phyloP scores from a whole-genome alignment of 2,888 invertebrate species.

The Luperina testacea region DNA sequence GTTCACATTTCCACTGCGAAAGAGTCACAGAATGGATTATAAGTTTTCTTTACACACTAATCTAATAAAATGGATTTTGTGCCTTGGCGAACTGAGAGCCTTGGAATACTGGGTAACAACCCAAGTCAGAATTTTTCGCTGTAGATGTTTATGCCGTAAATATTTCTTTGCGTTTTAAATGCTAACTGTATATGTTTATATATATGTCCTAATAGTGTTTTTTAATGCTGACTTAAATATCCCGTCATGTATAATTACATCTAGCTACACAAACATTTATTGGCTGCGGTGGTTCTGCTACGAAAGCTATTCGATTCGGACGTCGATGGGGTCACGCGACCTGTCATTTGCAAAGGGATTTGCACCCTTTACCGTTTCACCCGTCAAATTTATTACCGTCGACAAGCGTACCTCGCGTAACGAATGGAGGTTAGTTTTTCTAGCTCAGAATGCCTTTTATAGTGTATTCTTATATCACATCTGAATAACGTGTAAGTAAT shows the following conservation, averaged over 20 bases:
- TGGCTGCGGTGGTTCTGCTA: constrained; percentile 60
- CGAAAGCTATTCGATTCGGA: constrained; percentile 62
- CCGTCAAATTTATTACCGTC: constrained; percentile 82
- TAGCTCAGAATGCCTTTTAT: constrained; percentile 55
- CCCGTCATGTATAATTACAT: background rate
- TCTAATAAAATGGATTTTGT: constrained; percentile 47
- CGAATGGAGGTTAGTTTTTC: constrained; percentile 73
- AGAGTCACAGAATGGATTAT: constrained; percentile 41
- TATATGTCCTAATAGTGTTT: background rate
- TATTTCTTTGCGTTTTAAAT: background rate
- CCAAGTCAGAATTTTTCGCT: background rate
- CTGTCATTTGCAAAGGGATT: constrained; percentile 85
- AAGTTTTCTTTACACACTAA: constrained; percentile 48
- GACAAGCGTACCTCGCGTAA: constrained; percentile 70
- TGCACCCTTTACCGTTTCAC: constrained; percentile 80
- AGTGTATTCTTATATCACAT: constrained; percentile 55
- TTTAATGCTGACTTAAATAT: background rate
- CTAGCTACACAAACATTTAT: constrained; percentile 63
- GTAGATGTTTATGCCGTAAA: constrained; percentile 1
- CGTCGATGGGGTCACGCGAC: constrained; percentile 77
- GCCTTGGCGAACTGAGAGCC: constrained; percentile 30
- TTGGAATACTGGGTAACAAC: constrained; percentile 18
- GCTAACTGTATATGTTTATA: background rate
- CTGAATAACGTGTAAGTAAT: constrained; percentile 61
- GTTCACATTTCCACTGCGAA: constrained; percentile 36